phyloP scores from a whole-genome alignment of 2,113 vertebrate genomes.

The Peromyscus leucopus region DNA sequence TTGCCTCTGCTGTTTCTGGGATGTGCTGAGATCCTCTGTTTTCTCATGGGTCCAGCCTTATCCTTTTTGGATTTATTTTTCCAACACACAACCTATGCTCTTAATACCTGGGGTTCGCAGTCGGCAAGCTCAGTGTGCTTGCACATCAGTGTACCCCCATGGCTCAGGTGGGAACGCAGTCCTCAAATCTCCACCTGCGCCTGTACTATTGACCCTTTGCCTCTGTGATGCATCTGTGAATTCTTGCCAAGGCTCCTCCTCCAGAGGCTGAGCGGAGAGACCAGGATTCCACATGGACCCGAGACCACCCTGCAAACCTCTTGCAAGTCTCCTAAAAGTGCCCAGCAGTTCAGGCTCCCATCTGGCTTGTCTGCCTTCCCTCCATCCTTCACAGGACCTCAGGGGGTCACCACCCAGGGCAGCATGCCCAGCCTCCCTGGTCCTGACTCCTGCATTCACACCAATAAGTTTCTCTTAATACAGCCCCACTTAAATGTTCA shows the following conservation, averaged over 20 bases:
- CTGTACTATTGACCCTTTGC: rapidly evolving
- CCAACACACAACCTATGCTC: neutral
- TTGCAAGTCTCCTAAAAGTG: neutral
- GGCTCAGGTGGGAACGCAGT: rapidly evolving
- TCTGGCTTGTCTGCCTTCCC: neutral
- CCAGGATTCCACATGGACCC: rapidly evolving
- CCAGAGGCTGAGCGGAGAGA: neutral
- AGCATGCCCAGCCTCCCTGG: neutral
- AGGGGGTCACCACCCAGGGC: rapidly evolving
- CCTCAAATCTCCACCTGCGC: neutral
- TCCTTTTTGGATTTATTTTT: neutral
- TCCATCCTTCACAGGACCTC: neutral
- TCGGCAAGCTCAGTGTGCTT: neutral
- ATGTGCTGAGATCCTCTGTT: neutral
- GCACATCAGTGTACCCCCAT: neutral
- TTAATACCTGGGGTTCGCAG: neutral
- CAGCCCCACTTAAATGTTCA: neutral
- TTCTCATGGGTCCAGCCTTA: neutral
- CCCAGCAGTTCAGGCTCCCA: neutral
- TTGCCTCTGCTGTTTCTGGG: neutral
- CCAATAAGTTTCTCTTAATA: neutral
- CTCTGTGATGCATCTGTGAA: rapidly evolving
- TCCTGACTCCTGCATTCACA: neutral
- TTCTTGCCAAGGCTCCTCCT: neutral
- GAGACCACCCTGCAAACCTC: neutral